Base-by-base conservation (phyloP, 2,888 invertebrate species). In the Saturnia pavonia region DNA sequence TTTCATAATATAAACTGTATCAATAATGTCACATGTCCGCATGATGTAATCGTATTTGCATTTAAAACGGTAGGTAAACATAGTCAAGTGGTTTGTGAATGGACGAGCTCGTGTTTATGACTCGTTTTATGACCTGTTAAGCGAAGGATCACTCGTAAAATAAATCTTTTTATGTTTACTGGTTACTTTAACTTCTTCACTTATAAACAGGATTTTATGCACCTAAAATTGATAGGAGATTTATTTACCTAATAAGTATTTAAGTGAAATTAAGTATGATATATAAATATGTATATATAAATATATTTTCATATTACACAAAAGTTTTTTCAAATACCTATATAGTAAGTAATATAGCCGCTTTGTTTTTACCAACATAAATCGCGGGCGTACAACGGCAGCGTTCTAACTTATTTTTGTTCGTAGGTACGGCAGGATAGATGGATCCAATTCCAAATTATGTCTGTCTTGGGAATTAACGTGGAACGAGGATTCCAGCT, bases 381-480 rank as follows among this genome's bases (percentile, higher is more conserved):
- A 91, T 90, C 88, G 85, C 79, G 76, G 80, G 80, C 77, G 84
- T 82, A 83, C 84, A 85, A 82, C 80, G 74, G 76, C 76, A 80
- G 78, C 76, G 83, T 83, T 87, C 86, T 88, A 90, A 91, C 90
- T 90, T 92, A 94, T 92, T 92, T 93, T 91, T 90, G 91, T 91
- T 87, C 90, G 91, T 87, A 90, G 88, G 88, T 87, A 88, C 87
- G 74, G 80, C 86, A 89, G 91, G 92, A 94, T 94, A 93, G 92
- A 94, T 94, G 94, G 92, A 94, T 94, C 94, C 94, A 94, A 94
- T 94, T 94, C 94, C 92, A 93, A 94, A 94, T 94, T 94, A 94
- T 94, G 92, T 93, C 91, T 93, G 91, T 93, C 94, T 93, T 94
- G 94, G 94, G 94, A 94, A 94, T 94, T 92, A 92, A 91, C 93